These are phyloP conservation scores for Parotocinclus haroldoi DNA, from an alignment of 2,797 vertebrate species.

Conservation along the genomic window DNA sequence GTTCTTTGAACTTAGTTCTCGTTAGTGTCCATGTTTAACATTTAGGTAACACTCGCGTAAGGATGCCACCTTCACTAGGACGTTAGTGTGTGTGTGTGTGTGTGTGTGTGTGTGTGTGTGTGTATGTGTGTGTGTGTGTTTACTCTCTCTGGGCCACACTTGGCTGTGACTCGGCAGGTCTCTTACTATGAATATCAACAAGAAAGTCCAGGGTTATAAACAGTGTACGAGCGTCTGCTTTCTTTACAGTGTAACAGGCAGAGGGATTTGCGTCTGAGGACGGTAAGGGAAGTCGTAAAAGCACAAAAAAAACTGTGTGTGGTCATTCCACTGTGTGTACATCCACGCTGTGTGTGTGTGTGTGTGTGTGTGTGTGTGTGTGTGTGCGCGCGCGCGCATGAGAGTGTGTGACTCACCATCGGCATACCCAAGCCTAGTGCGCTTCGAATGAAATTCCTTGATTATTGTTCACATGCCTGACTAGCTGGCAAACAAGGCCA, in stretches of 20 bases:
- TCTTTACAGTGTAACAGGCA: constrained; percentile 44
- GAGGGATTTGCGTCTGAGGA: constrained; percentile 49
- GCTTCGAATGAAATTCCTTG: not conserved
- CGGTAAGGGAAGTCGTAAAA: constrained; percentile 80
- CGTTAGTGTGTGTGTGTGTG: constrained; percentile 74
- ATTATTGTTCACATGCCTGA: constrained; percentile 3
- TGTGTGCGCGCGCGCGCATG: too few relatives aligned
- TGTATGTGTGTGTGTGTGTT: constrained; percentile 58
- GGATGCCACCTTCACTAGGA: constrained; percentile 69
- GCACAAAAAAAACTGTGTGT: constrained; percentile 45
- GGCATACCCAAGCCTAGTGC: constrained; percentile 40
- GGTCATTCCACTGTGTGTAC: constrained; percentile 35
- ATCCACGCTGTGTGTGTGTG: too few relatives aligned
- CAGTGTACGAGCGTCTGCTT: constrained; percentile 65
- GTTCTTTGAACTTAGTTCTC: not conserved
- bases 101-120: constrained; percentile 43
- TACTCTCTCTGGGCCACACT: constrained; percentile 72
- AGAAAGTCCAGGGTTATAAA: constrained; percentile 68
- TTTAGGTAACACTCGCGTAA: constrained; percentile 52
- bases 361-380: too few relatives aligned
- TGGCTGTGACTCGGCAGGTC: constrained; percentile 68
- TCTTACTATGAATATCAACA: constrained; percentile 82
- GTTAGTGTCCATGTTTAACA: not conserved
- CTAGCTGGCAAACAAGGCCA: not conserved
- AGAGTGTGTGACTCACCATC: constrained; percentile 42